A percentile compares a stretch with the other conserved stretches of the same genome.
Conservation (phyloP, 2,113 vertebrate species). For the Nanger granti region DNA sequence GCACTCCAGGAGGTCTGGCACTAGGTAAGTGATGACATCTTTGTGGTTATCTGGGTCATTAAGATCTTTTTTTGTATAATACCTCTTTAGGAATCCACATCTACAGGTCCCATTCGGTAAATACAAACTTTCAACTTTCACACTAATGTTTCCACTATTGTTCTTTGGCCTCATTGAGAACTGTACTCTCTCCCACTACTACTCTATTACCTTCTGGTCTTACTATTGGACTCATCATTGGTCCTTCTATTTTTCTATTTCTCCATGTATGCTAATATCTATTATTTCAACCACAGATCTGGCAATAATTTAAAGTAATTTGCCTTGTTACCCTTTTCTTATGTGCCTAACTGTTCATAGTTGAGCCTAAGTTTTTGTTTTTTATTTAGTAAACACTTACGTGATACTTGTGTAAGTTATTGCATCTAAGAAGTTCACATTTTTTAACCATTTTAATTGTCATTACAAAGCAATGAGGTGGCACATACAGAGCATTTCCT, state of each 20-base stretch:
- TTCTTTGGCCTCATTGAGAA: neutral
- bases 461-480: neutral
- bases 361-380: neutral
- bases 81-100: neutral
- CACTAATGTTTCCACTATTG: neutral
- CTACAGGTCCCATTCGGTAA: neutral
- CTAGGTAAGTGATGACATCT: neutral
- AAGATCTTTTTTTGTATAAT: neutral
- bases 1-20: neutral
- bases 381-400: neutral
- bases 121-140: neutral
- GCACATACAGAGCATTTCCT: neutral
- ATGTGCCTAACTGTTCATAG: neutral
- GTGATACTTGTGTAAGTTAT: neutral
- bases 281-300: neutral
- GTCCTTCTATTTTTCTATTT: neutral
- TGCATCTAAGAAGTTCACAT: neutral
- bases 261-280: neutral
- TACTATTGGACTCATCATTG: neutral
- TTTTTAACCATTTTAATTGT: neutral
- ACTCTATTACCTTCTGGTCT: neutral
- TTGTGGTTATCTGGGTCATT: neutral
- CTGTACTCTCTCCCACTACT: neutral
- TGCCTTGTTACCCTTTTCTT: neutral
- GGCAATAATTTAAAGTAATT: neutral